Conservation (phyloP, 2,888 invertebrate genomes). For the Lepidonotus clava region DNA sequence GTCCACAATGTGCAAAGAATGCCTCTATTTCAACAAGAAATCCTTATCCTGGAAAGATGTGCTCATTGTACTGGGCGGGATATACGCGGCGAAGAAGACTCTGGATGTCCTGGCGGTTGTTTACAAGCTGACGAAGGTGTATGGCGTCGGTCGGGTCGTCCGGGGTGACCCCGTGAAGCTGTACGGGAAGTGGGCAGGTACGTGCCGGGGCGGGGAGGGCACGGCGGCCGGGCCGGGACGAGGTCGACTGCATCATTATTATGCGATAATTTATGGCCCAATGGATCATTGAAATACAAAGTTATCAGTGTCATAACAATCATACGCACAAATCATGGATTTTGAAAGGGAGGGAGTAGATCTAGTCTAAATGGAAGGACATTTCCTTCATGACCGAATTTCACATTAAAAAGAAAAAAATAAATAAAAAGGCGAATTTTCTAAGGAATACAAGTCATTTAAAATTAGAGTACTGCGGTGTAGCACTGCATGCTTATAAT, state of each 20-base stretch:
- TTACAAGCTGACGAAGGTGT: slow-evolving; percentile 68
- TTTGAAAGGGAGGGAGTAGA: too few species aligned
- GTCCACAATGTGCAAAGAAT: slow-evolving; percentile 64
- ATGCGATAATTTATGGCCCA: too few species aligned
- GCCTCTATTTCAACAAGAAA: not conserved
- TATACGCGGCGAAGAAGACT: slow-evolving; percentile 70
- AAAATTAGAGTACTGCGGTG: too few species aligned
- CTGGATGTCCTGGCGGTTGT: slow-evolving; percentile 62
- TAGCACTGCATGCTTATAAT: too few species aligned
- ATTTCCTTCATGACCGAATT: too few species aligned
- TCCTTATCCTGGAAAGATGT: slow-evolving; percentile 67
- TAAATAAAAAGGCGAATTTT: too few species aligned
- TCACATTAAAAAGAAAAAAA: too few species aligned
- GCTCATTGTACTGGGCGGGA: slow-evolving; percentile 72
- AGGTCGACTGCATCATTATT: not conserved
- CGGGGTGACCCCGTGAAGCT: slow-evolving; percentile 80
- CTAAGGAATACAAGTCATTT: too few species aligned
- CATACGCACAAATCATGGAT: too few species aligned
- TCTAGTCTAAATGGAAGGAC: too few species aligned
- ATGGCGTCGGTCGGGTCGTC: slow-evolving; percentile 68
- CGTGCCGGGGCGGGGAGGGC: not conserved
- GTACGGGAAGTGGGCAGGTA: slow-evolving; percentile 94
- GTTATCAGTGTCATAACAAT: too few species aligned
- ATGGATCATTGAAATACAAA: too few species aligned
- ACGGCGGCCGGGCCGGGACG: not conserved